Evolutionary conservation across 2,888 invertebrate genomes (phyloP).

Genomic region (Drosophila setosimentum): DNA sequence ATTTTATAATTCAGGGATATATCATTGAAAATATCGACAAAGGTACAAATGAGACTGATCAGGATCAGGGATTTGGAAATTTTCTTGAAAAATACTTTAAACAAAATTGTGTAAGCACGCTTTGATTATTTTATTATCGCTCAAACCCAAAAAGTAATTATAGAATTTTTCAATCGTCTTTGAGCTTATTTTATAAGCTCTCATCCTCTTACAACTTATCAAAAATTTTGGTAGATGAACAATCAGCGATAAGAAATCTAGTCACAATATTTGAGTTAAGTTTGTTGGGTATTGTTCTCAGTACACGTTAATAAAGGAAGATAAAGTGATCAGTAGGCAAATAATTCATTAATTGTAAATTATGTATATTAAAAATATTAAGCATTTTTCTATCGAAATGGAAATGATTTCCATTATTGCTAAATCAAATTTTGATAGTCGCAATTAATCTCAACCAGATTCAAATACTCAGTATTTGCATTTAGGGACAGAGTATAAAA

Average conservation of each 20-base stretch:
- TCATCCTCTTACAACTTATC: neutral
- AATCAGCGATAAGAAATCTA: neutral
- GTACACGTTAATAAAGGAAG: neutral
- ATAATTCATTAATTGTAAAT: neutral
- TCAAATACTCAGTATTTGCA: neutral
- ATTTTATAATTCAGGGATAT: neutral
- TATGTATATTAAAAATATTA: neutral
- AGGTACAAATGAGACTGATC: neutral
- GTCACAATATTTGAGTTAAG: neutral
- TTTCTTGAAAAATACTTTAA: neutral
- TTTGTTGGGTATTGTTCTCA: neutral
- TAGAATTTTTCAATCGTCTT: neutral
- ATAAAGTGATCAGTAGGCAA: neutral
- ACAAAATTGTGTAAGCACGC: neutral
- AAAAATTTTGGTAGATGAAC: neutral
- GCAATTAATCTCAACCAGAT: neutral
- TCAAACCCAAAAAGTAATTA: neutral
- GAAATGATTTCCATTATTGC: neutral
- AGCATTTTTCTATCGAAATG: neutral
- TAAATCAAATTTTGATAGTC: too few relatives aligned
- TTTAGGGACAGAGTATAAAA: conserved; percentile 3
- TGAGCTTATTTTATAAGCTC: neutral
- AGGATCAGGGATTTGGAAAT: neutral
- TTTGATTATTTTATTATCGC: neutral
- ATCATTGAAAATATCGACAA: neutral